These are phyloP conservation scores for Gymnosoma rotundatum DNA, from an alignment of 2,888 invertebrate genomes.

Conservation along the genomic window DNA sequence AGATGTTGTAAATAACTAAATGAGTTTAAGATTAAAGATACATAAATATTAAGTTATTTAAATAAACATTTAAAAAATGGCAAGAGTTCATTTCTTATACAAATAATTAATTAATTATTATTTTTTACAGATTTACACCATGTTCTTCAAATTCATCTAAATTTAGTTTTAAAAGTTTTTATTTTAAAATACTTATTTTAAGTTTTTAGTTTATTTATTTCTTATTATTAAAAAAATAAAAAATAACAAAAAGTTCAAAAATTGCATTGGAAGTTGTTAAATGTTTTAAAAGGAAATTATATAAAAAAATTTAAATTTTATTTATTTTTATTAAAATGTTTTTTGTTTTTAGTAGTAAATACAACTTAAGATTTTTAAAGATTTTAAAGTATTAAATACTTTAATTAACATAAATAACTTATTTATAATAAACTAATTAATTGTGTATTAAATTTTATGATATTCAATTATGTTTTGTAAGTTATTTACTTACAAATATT, in stretches of 20 bases:
- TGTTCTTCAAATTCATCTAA: constrained; percentile 1
- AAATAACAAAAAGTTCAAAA: constrained; percentile 9
- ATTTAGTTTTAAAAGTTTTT: not conserved
- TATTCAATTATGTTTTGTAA: not conserved
- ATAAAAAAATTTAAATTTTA: not conserved
- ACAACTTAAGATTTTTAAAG: not conserved
- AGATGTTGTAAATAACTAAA: constrained; percentile 24
- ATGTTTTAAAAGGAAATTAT: not conserved
- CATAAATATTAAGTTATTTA: constrained; percentile 32
- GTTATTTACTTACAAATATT: not conserved
- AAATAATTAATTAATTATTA: constrained; percentile 24
- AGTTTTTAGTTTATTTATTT: not conserved
- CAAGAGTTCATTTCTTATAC: constrained; percentile 48
- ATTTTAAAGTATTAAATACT: constrained; percentile 47
- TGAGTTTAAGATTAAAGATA: constrained; percentile 3
- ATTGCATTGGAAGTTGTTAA: constrained; percentile 32
- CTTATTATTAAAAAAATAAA: constrained; percentile 5
- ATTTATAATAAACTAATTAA: constrained; percentile 23
- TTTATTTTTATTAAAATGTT: not conserved
- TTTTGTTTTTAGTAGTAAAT: no score
- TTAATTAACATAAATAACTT: constrained; percentile 34
- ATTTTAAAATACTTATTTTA: not conserved
- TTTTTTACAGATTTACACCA: constrained; percentile 63
- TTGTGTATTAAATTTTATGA: not conserved
- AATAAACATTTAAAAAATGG: constrained; percentile 56